phyloP scores from a whole-genome alignment of 2,113 vertebrate species.

The Brienomyrus longianalis region DNA sequence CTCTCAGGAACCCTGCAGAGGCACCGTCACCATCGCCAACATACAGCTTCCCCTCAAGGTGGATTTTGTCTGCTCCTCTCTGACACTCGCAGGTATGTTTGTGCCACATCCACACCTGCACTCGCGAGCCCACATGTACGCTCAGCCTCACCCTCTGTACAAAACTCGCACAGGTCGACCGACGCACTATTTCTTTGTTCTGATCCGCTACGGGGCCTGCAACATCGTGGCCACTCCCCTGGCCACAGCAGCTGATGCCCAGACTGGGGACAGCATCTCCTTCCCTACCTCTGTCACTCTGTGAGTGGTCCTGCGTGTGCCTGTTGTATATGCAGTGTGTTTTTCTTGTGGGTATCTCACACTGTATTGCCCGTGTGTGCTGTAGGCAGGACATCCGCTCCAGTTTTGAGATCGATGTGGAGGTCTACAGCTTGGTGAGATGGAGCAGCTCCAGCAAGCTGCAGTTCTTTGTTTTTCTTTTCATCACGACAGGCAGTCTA shows the following conservation, averaged over 20 bases:
- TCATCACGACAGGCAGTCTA: background rate
- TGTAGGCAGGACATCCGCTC: slow-evolving; percentile 60
- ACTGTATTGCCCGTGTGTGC: background rate
- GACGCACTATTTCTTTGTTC: slow-evolving; percentile 66
- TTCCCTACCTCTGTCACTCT: slow-evolving; percentile 62
- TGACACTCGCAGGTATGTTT: slow-evolving; percentile 46
- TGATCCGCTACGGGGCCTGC: slow-evolving; percentile 63
- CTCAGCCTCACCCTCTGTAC: background rate
- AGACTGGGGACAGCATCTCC: slow-evolving; percentile 65
- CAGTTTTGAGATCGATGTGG: slow-evolving; percentile 67
- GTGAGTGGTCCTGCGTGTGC: slow-evolving; percentile 44
- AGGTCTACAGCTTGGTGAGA: slow-evolving; percentile 70
- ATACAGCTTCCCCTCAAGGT: slow-evolving; percentile 68
- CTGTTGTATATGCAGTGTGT: background rate
- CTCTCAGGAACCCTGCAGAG: slow-evolving; percentile 55
- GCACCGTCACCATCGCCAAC: slow-evolving; percentile 55
- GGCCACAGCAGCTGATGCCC: slow-evolving; percentile 61
- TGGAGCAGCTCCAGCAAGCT: background rate
- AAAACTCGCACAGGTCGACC: slow-evolving; percentile 46
- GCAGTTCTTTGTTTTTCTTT: background rate
- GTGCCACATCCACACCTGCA: too few species aligned
- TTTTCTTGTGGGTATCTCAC: background rate
- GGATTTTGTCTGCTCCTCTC: slow-evolving; percentile 63
- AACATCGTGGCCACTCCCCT: slow-evolving; percentile 63
- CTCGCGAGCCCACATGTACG: background rate